Base-by-base conservation (phyloP, 2,113 vertebrate species). In the Thalassoma bifasciatum region DNA sequence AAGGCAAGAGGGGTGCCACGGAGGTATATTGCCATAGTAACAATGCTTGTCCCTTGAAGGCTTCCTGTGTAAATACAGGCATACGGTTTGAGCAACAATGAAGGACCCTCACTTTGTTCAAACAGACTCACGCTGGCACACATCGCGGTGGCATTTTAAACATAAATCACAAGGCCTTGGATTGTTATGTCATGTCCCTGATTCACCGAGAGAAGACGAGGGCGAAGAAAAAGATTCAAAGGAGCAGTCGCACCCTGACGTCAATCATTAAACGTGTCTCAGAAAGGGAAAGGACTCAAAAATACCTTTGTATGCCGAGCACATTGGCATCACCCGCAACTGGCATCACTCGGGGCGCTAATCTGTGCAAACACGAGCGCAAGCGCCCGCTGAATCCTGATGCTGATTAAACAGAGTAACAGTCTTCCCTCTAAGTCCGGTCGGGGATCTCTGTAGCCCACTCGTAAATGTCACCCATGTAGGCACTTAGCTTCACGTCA, bases 1-100 rank as follows among this genome's bases (percentile, higher is more conserved):
- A 42, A 46, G 75, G 72, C 53, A 60, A n/a, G 62, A 24, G 79
- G 6, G 36, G 72, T 8, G 17, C 16, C 8, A 30, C 1, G 22
- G 62, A 79, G 74, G 66, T 84, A 66, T 53, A 92, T 92, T 85
- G 83, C 86, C 85, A 93, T 91, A 89, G 91, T 89, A 91, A 93
- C 88, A 54, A 66, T 73, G 24, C 73, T 77, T 71, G 76, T 79
- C 72, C 86, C 86, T 81, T 77, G 83, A 82, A 90, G 75, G 83
- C 87, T 71, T 89, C 77, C 70, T 58, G 67, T 72, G 79, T 72
- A 88, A 91, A 85, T 82, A 75, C 60, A 52, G 69, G 72, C 89
- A 76, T 73, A 53, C 42, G 69, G 17, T 77, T 82, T 64, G 42
- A 83, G 80, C 84, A 67, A 77, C 22, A 44, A 73, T 68, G 14